Evolutionary conservation across 2,113 vertebrate species (phyloP).

Genomic region (Aspidoscelis tigris): DNA sequence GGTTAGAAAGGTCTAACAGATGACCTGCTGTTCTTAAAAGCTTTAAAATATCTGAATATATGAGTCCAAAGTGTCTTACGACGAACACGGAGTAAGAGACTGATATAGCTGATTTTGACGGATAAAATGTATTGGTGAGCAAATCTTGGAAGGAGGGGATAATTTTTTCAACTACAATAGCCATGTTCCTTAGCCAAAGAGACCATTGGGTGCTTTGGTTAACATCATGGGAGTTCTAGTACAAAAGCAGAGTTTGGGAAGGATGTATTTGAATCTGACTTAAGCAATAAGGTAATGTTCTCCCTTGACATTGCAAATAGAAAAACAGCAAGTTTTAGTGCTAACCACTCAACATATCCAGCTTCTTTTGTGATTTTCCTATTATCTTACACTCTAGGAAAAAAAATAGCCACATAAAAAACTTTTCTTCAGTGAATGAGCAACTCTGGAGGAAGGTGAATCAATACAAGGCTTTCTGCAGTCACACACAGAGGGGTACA

Average conservation of each 20-base stretch:
- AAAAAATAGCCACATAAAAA: background rate
- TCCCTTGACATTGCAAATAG: background rate
- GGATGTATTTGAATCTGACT: background rate
- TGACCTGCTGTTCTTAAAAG: background rate
- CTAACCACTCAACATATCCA: background rate
- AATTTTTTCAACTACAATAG: too few species aligned
- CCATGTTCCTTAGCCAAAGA: too few species aligned
- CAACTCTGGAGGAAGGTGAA: background rate
- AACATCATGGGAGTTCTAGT: too few species aligned
- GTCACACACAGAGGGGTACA: constrained; percentile 1
- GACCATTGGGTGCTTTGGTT: too few species aligned
- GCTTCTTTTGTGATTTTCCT: constrained; percentile 1
- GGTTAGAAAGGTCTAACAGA: background rate
- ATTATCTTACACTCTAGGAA: background rate
- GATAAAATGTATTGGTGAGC: constrained; percentile 19
- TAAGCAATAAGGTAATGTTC: background rate
- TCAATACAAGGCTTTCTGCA: constrained; percentile 33
- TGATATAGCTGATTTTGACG: constrained; percentile 53
- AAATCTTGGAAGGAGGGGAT: too few species aligned
- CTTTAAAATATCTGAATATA: background rate
- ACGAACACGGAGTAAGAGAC: background rate
- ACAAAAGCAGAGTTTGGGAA: too few species aligned
- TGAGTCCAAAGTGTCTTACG: background rate
- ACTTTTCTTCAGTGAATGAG: background rate
- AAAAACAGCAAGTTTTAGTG: background rate